Conservation (phyloP, 2,113 vertebrate genomes). For the Rhinolophus sinicus region DNA sequence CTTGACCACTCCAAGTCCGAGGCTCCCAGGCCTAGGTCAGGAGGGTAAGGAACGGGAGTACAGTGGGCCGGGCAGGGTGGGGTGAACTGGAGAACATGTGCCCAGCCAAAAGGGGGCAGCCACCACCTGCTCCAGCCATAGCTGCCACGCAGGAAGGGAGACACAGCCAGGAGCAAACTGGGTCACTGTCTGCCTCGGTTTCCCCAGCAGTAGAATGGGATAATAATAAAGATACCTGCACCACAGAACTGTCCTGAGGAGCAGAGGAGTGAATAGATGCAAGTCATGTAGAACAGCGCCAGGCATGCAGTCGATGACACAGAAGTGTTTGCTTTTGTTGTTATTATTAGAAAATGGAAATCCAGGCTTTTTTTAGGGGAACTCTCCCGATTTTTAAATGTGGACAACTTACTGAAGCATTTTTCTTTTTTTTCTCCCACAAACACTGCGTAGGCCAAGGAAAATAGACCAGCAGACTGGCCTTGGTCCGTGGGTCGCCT, state of each 20-base stretch:
- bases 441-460: constrained; percentile 49
- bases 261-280: accelerated
- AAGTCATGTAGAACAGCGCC: not conserved
- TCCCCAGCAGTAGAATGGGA: not conserved
- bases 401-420: not conserved
- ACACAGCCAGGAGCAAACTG: not conserved
- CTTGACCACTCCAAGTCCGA: not conserved
- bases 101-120: not conserved
- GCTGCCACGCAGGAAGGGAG: accelerated
- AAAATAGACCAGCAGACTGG: not conserved
- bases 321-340: not conserved
- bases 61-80: accelerated
- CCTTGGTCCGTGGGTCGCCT: not conserved
- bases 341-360: constrained; percentile 65
- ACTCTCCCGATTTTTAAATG: constrained; percentile 21
- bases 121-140: not conserved
- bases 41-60: not conserved
- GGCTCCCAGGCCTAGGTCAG: not conserved
- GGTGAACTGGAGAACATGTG: not conserved
- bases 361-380: not conserved
- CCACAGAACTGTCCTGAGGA: not conserved
- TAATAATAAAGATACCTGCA: not conserved
- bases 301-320: not conserved
- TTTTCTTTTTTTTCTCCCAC: not conserved
- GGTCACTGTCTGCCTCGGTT: not conserved